These are phyloP conservation scores for Cistogaster globosa DNA, from an alignment of 2,888 invertebrate genomes.

Conservation along the genomic window DNA sequence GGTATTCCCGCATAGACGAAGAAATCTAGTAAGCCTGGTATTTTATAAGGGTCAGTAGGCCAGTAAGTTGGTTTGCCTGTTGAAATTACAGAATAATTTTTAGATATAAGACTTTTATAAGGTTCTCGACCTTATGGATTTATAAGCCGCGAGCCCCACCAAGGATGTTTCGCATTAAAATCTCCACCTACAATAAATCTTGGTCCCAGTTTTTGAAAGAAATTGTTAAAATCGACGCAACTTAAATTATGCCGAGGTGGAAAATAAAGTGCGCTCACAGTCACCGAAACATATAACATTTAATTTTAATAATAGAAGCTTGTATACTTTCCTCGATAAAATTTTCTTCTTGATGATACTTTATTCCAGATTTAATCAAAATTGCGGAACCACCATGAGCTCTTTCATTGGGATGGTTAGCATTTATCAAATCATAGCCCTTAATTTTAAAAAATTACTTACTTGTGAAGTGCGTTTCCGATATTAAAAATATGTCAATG, in stretches of 20 bases:
- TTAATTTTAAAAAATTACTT: not conserved
- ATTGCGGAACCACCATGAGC: not conserved
- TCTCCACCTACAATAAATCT: not conserved
- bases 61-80: not conserved
- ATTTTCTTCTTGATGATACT: not conserved
- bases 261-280: conserved; percentile 4
- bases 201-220: conserved; percentile 8
- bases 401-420: not conserved
- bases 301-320: conserved; percentile 16
- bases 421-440: not conserved
- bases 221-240: conserved; percentile 10
- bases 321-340: not conserved
- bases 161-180: not conserved
- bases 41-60: not conserved
- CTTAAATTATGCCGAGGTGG: conserved; percentile 9
- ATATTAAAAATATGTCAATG: conserved; percentile 2
- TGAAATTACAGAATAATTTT: not conserved
- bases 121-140: not conserved
- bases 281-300: not conserved
- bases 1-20: not conserved
- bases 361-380: conserved; percentile 5
- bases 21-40: not conserved
- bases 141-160: not conserved
- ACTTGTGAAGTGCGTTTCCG: conserved; percentile 2
- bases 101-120: not conserved